Evolutionary conservation across 2,888 invertebrate species (phyloP).

Genomic region (Stenolophus ochropezus): DNA sequence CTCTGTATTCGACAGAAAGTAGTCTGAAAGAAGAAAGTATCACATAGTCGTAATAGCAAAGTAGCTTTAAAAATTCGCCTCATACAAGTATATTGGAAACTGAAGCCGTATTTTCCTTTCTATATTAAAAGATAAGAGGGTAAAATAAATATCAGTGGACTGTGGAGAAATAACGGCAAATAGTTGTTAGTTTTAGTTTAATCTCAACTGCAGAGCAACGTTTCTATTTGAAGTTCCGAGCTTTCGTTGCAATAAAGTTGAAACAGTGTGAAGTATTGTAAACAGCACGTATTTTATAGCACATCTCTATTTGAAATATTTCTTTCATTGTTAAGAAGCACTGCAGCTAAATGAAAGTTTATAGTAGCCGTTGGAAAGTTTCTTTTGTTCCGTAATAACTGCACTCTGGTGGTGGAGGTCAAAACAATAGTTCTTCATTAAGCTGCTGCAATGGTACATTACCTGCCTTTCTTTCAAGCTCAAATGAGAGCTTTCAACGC

Average conservation of each 20-base stretch:
- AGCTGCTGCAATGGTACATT: constrained; percentile 52
- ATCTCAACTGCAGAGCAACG: not conserved
- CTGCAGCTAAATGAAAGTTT: constrained; percentile 50
- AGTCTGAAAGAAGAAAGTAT: not conserved
- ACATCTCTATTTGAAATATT: constrained; percentile 27
- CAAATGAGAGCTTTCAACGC: constrained; percentile 7
- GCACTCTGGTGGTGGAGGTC: constrained; percentile 44
- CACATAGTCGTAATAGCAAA: not conserved
- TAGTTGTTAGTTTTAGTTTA: not conserved
- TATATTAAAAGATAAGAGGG: not conserved
- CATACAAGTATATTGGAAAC: not conserved
- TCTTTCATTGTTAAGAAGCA: constrained; percentile 26
- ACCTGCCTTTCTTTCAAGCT: constrained; percentile 43
- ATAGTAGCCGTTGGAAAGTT: constrained; percentile 52
- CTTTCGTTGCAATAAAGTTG: constrained; percentile 10
- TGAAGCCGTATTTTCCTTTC: not conserved
- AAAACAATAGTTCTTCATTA: constrained; percentile 59
- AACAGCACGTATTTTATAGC: constrained; percentile 7
- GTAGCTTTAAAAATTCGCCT: not conserved
- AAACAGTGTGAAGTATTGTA: constrained; percentile 21
- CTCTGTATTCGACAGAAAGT: not conserved
- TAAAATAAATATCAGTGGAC: not conserved
- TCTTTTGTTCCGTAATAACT: constrained; percentile 58
- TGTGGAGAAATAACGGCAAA: not conserved
- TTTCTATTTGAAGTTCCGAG: not conserved